These are phyloP conservation scores for Caenorhabditis parvicauda DNA, from an alignment of 2,888 invertebrate genomes.

Conservation along the genomic window DNA sequence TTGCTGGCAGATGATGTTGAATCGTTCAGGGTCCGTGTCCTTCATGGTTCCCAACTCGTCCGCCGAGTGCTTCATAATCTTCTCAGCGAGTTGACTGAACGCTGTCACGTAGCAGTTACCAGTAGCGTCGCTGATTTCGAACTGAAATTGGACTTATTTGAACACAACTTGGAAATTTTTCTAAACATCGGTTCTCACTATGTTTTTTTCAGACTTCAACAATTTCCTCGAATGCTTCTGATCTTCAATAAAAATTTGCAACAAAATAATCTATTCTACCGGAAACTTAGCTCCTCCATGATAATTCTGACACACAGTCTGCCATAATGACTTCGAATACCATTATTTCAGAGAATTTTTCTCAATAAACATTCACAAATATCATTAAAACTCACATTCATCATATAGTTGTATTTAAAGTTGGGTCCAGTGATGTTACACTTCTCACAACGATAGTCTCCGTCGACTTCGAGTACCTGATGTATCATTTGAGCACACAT, in stretches of 20 bases:
- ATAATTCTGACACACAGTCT: no score
- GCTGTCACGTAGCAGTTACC: slow-evolving; percentile 86
- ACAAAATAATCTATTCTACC: background rate
- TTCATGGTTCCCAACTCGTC: slow-evolving; percentile 76
- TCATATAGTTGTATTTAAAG: slow-evolving; percentile 69
- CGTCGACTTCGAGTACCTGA: slow-evolving; percentile 72
- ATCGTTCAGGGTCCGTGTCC: slow-evolving; percentile 65
- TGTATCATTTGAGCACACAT: background rate
- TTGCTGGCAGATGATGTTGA: slow-evolving; percentile 73
- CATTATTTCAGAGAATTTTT: no score
- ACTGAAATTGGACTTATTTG: no score
- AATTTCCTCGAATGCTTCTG: background rate
- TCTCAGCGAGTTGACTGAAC: slow-evolving; percentile 79
- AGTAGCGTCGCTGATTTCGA: slow-evolving; percentile 82
- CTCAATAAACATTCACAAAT: no score
- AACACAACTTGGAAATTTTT: no score
- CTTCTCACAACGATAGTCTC: slow-evolving; percentile 91
- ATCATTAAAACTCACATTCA: slow-evolving; percentile 24
- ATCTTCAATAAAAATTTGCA: background rate
- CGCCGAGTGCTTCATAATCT: slow-evolving; percentile 73
- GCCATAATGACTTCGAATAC: no score
- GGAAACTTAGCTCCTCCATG: no score
- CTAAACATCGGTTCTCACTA: no score
- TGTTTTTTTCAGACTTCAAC: no score
- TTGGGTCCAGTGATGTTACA: slow-evolving; percentile 81